Base-by-base conservation (phyloP, 2,797 vertebrate species). In the Microctenopoma lineatum region DNA sequence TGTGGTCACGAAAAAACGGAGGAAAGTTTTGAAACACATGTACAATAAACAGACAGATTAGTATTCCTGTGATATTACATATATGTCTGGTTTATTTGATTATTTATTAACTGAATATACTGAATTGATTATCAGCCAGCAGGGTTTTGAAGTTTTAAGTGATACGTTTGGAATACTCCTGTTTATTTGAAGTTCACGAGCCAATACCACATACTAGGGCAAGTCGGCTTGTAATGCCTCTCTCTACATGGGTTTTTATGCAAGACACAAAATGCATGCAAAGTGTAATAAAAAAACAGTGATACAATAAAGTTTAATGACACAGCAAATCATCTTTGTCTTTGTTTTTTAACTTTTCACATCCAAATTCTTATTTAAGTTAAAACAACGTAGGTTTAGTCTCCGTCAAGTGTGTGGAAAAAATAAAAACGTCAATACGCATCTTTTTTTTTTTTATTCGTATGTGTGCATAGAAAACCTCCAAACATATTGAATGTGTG, bases 21-120 rank as follows among this genome's bases (percentile, higher is more conserved):
- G n/a, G 60, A 56, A 32, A 42, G 10, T 39, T 58, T 45, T 48
- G 13, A 52, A 68, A 66, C 53, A 63, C 71, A 69, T 56, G 38
- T 34, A 64, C 25, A 41, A 70, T 75, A 2, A 50, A 79, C 16
- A 29, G 36, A 13, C 6, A 36, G 25, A 5, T 26, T 16, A 5
- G 7, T 27, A 32, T 15, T 16, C 12, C 10, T 54, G 10, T 36
- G 2, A 55, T 25, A 6, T 25, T 15, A 14, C 10, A 18, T 16
- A 61, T 52, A 9, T 41, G 7, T 15, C 38, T 13, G 18, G 5
- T 27, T 54, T 59, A 15, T 11, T 57, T 61, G 16, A 47, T 61
- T 46, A 54, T 52, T 48, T 52, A 48, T 55, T 15, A 21, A 32
- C 27, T 25, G 14, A 45, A 57, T 39, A 38, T 46, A 26, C 32